phyloP scores from a whole-genome alignment of 1,140 invertebrate species.

The Brachionus angularis region DNA sequence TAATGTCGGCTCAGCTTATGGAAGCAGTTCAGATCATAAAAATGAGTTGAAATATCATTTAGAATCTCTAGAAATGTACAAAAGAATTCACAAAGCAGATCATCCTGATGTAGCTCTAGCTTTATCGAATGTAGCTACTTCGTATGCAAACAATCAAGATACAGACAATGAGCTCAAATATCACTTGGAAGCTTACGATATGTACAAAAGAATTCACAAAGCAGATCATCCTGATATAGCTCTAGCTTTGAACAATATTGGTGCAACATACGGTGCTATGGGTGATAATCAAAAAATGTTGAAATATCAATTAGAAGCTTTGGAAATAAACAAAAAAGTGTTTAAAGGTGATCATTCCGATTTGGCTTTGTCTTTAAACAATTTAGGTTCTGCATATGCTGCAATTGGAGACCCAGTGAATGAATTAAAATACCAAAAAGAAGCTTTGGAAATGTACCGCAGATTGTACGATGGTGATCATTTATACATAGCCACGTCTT shows the following conservation, averaged over 20 bases:
- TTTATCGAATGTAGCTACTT: slow-evolving; percentile 1
- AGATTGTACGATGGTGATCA: slow-evolving; percentile 27
- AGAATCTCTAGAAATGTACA: slow-evolving; percentile 16
- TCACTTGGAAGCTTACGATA: not conserved
- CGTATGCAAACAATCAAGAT: slow-evolving; percentile 13
- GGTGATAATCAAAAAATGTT: slow-evolving; percentile 10
- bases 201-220: slow-evolving; percentile 19
- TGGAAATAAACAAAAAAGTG: slow-evolving; percentile 24
- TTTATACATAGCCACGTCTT: slow-evolving; percentile 26
- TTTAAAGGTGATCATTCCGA: slow-evolving; percentile 24
- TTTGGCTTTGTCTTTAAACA: slow-evolving; percentile 27
- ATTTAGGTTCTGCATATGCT: slow-evolving; percentile 10
- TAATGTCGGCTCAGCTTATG: slow-evolving; percentile 31
- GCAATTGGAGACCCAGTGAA: slow-evolving; percentile 4
- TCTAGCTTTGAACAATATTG: slow-evolving; percentile 9
- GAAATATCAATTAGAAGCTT: slow-evolving; percentile 13
- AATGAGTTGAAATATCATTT: slow-evolving; percentile 17
- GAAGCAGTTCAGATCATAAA: not conserved
- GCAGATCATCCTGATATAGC: slow-evolving; percentile 38
- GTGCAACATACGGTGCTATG: not conserved
- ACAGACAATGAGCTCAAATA: slow-evolving; percentile 19
- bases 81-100: not conserved
- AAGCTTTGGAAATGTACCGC: slow-evolving; percentile 34
- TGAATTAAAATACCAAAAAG: slow-evolving; percentile 24
- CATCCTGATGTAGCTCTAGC: slow-evolving; percentile 3